These are phyloP conservation scores for Acanthosepion esculentum DNA, from an alignment of 2,888 invertebrate genomes.

Conservation along the genomic window DNA sequence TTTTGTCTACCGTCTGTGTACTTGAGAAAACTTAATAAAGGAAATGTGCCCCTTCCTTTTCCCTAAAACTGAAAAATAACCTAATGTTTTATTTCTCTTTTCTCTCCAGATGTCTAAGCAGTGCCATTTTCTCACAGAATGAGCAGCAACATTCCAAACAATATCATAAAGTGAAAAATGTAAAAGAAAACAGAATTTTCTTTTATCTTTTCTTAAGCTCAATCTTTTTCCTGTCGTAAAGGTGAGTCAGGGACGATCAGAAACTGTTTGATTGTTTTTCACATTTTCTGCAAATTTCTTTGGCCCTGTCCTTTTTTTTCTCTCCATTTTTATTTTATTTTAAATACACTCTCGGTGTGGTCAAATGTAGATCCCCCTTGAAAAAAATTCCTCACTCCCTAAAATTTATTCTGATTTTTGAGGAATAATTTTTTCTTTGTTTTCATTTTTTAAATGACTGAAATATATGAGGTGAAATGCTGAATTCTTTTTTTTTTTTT, in stretches of 20 bases:
- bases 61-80: background rate
- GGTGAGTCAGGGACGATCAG: background rate
- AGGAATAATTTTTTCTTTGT: background rate
- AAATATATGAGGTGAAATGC: background rate
- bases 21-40: too few species aligned
- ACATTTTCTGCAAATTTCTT: background rate
- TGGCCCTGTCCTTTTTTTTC: background rate
- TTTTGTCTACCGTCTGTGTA: too few species aligned
- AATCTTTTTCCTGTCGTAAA: background rate
- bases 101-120: background rate
- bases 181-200: background rate
- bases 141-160: background rate
- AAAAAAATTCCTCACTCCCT: background rate
- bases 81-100: background rate
- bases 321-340: background rate
- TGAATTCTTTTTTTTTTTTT: background rate
- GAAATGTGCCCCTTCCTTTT: background rate
- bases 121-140: background rate
- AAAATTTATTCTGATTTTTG: background rate
- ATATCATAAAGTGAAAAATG: background rate
- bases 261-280: background rate
- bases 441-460: background rate
- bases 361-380: background rate
- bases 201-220: background rate
- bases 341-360: background rate